Conservation (phyloP, 2,113 vertebrate genomes). For the Erythrolamprus reginae region DNA sequence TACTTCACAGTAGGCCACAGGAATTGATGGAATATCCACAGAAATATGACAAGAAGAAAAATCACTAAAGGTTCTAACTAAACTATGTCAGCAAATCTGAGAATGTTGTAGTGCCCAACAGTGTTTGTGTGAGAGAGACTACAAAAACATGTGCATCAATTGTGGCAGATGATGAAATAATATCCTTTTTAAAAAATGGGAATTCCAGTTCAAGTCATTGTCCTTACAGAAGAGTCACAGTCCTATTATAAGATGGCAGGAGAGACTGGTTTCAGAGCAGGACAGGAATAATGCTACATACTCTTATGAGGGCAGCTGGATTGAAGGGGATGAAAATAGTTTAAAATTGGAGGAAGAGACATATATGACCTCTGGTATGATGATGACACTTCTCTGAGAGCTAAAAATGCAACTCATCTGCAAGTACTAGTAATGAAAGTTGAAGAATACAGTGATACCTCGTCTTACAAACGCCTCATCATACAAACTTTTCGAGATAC, state of each 20-base stretch:
- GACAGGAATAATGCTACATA: neutral
- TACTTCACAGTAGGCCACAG: neutral
- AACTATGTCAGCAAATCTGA: neutral
- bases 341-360: neutral
- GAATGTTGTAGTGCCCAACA: neutral
- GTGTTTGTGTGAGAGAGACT: too few relatives aligned
- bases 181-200: neutral
- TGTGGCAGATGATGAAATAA: neutral
- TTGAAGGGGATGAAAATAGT: neutral
- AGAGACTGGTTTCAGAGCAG: neutral
- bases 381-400: neutral
- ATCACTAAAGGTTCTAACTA: neutral
- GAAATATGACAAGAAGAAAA: neutral
- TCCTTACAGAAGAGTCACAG: neutral
- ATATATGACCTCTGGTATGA: neutral
- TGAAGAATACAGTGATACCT: neutral
- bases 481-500: too few relatives aligned
- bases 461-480: too few relatives aligned
- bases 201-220: neutral
- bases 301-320: neutral
- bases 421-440: neutral
- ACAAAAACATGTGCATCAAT: neutral
- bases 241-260: neutral
- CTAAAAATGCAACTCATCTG: neutral
- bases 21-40: neutral